Base-by-base conservation (phyloP, 2,113 vertebrate species). In the Otocyon megalotis region DNA sequence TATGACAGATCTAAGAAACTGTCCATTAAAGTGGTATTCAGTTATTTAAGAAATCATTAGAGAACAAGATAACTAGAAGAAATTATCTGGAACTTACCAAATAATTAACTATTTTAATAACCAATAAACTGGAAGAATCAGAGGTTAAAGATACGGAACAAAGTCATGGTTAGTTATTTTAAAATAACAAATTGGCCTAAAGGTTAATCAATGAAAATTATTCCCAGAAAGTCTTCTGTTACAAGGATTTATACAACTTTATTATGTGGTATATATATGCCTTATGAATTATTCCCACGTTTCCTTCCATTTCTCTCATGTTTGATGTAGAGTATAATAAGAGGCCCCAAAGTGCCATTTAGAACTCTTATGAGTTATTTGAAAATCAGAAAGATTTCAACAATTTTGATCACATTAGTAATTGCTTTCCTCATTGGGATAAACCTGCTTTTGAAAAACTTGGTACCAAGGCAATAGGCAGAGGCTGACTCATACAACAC, bases 161-260 rank as follows among this genome's bases (percentile, higher is more conserved):
- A 88, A 95, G 20, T 43, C 72, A 28, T 84, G 76, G 10, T 80
- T 91, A 71, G 30, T 96, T 95, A 92, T 90, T 89, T 89, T 50
- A 62, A 48, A 96, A 85, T 48, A 97, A 96, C 50, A 97, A 97
- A 89, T 80, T 98, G 92, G 0, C 11, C 12, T 50, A n/a, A 81
- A 97, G n/a, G 20, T 97, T 90, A 97, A 94, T 87, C 26, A 96
- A 79, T 95, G 13, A 92, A 96, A 95, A 97, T 97, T 96, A 93
- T 88, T 98, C 20, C 88, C 82, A 35, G 67, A 84, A 87, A 98
- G 30, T 11, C 58, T 97, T 93, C 50, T 87, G 60, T 54, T 11
- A 0, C 37, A 54, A 80, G 50, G 3, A 80, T 91, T 88, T 88
- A 93, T 90, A 93, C 10, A 96, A 17, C 84, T 96, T 72, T 50